A percentile compares a stretch with the other conserved stretches of the same genome.
phyloP scores from a whole-genome alignment of 53 echinoderm and acorn worm species.

The Stichopus horrens region DNA sequence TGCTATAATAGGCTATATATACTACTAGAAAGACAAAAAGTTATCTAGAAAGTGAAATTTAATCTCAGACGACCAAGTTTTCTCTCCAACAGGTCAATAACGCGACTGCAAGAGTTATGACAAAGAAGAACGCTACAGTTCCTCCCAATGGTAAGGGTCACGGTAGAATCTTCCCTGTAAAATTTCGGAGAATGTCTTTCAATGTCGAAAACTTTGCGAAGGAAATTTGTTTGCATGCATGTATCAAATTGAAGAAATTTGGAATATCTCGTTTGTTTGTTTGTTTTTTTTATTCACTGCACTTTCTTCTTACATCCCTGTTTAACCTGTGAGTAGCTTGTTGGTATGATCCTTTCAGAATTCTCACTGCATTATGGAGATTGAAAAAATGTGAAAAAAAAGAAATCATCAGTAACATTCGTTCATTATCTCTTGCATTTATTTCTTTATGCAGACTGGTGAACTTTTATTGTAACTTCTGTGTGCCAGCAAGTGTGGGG shows the following conservation, averaged over 20 bases:
- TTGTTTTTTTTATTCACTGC: background rate
- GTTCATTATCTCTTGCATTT: no score
- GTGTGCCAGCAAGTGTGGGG: no score
- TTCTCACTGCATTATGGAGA: no score
- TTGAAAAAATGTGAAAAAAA: no score
- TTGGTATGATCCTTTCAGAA: background rate
- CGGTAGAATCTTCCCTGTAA: background rate
- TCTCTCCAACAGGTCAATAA: constrained; percentile 82
- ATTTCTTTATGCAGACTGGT: no score
- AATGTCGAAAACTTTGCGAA: no score
- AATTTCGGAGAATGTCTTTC: background rate
- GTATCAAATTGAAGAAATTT: background rate
- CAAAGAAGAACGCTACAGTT: constrained; percentile 80
- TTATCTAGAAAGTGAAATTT: background rate
- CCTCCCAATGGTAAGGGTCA: constrained; percentile 66
- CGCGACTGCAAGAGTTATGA: constrained; percentile 99
- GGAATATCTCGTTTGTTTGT: background rate
- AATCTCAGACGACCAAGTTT: constrained; percentile 2
- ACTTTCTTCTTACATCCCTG: background rate
- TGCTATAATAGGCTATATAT: no score
- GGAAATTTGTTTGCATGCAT: background rate
- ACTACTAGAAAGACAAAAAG: no score
- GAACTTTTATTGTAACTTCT: no score
- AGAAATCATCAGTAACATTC: no score
- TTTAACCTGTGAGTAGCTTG: background rate